Base-by-base conservation (phyloP, 2,113 vertebrate species). In the Chamaea fasciata region DNA sequence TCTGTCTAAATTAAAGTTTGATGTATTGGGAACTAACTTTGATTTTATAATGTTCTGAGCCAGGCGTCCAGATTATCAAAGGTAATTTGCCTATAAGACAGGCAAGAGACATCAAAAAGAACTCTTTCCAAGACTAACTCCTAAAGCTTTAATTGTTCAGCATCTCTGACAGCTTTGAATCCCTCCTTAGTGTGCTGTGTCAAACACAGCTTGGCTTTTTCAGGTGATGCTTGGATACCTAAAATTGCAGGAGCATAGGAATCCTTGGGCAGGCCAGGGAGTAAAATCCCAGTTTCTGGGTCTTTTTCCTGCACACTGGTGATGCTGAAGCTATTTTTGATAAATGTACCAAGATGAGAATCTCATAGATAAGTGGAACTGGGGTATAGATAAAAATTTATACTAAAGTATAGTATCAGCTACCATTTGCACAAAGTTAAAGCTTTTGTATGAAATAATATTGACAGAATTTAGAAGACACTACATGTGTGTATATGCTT, bases 1-100 rank as follows among this genome's bases (percentile, higher is more conserved):
- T 96, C 90, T 95, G 68, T 91, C 71, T 80, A 80, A 92, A 95
- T 91, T 95, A 94, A 95, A 94, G 70, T 96, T 95, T 95, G 94
- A 88, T 97, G 90, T 67, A 44, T 28, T 91, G 94, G 85, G 94
- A 91, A 39, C 90, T 90, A 70, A 70, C 90, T 96, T 96, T 94
- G 94, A 95, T 97, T 95, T 95, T 53, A 46, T 86, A 83, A 85
- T 79, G 87, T 94, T 95, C 83, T 92, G 83, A 96, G 91, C 60
- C 83, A 87, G 70, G 73, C 75, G 0, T 90, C 87, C 71, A 64
- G 60, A 91, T 88, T 93, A 94, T 93, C 94, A 95, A 95, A 95
- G 92, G 55, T 85, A 90, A 77, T 87, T 91, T 90, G 55, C 75
- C 42, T 91, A n/a, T 70, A 80, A 94, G 50, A 89, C 3, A 47